Percentiles rank a stretch among this genome's conserved stretches.
phyloP scores from a whole-genome alignment of 2,113 vertebrate genomes.

The Mola mola region DNA sequence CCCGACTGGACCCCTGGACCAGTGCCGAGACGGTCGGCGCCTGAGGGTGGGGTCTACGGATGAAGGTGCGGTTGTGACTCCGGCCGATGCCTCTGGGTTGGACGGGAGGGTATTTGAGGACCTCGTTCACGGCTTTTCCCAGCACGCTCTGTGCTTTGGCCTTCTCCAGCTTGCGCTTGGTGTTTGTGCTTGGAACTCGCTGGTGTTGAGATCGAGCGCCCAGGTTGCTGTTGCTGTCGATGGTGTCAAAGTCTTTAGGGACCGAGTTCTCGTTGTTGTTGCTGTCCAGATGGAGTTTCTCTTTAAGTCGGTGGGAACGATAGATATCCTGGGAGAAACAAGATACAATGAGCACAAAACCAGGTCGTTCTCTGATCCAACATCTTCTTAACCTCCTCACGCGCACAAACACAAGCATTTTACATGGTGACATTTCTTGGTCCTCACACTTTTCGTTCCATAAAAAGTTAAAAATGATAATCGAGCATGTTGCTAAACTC shows the following conservation, averaged over 20 bases:
- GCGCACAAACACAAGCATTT: no score
- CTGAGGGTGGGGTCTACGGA: conserved; percentile 27
- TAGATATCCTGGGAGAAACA: conserved; percentile 81
- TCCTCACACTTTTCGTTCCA: no score
- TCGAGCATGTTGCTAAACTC: no score
- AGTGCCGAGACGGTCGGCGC: conserved; percentile 25
- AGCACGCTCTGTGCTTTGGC: conserved; percentile 49
- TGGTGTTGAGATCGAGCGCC: conserved; percentile 84
- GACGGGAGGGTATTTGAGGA: conserved; percentile 55
- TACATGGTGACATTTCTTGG: no score
- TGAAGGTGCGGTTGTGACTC: conserved; percentile 40
- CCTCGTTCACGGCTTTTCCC: conserved; percentile 80
- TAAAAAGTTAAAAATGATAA: no score
- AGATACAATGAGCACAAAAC: no score
- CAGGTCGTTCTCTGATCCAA: no score
- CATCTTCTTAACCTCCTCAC: no score
- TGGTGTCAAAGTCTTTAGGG: conserved; percentile 92
- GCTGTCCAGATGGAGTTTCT: conserved; percentile 87
- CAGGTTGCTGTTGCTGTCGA: conserved; percentile 92
- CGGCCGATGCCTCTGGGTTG: conserved; percentile 14
- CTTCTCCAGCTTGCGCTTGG: conserved; percentile 80
- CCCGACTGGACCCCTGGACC: conserved; percentile 26
- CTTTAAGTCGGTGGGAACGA: conserved; percentile 87
- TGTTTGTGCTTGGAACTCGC: conserved; percentile 69
- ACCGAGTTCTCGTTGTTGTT: conserved; percentile 95